phyloP scores from a whole-genome alignment of 2,113 vertebrate species.

The Rattus norvegicus region DNA sequence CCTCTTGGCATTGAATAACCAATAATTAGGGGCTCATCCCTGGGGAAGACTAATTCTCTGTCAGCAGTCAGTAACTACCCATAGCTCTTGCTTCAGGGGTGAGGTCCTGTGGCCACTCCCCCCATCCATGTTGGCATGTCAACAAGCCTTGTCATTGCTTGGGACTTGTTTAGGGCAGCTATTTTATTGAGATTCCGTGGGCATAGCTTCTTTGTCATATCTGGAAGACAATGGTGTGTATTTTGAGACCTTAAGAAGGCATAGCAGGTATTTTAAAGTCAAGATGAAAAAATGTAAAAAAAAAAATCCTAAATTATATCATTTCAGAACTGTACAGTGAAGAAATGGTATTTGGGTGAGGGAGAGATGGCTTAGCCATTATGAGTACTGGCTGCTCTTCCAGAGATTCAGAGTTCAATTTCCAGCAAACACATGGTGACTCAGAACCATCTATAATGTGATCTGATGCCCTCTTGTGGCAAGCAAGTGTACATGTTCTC shows the following conservation, averaged over 20 bases:
- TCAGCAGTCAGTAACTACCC: neutral
- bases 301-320: no score
- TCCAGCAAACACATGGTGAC: no score
- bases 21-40: neutral
- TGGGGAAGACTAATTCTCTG: neutral
- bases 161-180: neutral
- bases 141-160: neutral
- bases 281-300: neutral
- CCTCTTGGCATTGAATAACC: neutral
- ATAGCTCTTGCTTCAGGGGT: neutral
- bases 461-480: no score
- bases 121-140: neutral
- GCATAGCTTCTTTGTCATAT: neutral
- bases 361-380: no score
- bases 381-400: no score
- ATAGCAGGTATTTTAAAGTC: neutral
- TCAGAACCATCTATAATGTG: no score
- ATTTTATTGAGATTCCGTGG: neutral
- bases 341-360: no score
- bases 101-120: no score
- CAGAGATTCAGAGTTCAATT: no score
- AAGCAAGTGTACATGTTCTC: no score
- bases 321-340: no score
- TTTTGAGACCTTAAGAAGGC: slow-evolving; percentile 39
- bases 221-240: neutral